Conservation (phyloP, 2,797 vertebrate genomes). For the Nyctibius grandis region DNA sequence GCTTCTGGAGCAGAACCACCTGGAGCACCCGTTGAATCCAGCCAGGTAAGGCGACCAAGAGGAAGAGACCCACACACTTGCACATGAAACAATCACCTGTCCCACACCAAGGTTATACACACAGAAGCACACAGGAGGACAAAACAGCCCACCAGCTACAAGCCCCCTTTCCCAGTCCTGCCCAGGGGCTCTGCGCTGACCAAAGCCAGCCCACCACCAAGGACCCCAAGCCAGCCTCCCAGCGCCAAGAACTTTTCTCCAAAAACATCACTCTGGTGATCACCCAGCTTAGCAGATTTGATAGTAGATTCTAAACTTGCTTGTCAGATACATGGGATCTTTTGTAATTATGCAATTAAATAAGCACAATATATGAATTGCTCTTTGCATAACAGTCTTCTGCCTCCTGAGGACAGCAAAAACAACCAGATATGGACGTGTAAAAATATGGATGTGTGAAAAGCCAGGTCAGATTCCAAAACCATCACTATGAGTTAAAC, state of each 20-base stretch:
- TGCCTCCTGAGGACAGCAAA: background rate
- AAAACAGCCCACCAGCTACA: background rate
- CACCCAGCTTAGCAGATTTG: background rate
- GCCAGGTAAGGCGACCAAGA: background rate
- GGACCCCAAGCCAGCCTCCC: background rate
- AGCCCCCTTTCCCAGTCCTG: background rate
- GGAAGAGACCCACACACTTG: background rate
- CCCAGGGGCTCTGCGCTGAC: background rate
- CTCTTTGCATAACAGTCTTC: background rate
- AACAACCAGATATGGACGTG: background rate
- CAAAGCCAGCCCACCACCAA: background rate
- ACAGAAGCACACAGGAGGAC: background rate
- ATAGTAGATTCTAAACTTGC: background rate
- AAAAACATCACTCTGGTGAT: background rate
- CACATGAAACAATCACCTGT: background rate
- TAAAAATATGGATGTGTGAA: background rate
- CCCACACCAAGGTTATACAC: background rate
- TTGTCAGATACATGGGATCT: background rate
- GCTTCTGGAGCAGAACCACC: background rate
- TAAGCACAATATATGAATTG: background rate
- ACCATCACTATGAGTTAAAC: background rate
- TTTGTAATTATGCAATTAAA: background rate
- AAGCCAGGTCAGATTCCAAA: background rate
- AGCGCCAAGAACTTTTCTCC: background rate
- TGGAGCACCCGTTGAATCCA: background rate